Percentiles rank a stretch among this genome's conserved stretches.
phyloP scores from a whole-genome alignment of 2,113 vertebrate genomes.

The Pristiophorus japonicus region DNA sequence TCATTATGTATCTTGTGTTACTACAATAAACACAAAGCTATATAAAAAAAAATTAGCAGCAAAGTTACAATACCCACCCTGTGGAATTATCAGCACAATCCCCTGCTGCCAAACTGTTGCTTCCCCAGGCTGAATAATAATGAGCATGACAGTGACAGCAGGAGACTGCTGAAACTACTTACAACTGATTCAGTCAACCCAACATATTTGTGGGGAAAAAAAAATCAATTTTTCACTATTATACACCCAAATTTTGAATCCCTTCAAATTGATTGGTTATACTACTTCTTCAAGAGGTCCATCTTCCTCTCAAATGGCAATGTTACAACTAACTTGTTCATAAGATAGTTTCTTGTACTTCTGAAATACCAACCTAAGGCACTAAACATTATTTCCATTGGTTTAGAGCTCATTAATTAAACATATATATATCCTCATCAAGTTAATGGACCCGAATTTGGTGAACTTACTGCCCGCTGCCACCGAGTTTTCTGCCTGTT shows the following conservation, averaged over 20 bases:
- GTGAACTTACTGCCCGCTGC: no score
- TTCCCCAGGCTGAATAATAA: constrained; percentile 1
- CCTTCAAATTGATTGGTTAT: background rate
- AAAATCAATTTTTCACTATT: background rate
- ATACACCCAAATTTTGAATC: background rate
- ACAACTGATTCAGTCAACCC: background rate
- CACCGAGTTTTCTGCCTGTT: no score
- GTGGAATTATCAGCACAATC: background rate
- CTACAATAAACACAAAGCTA: background rate
- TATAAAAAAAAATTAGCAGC: background rate
- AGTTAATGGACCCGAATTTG: no score
- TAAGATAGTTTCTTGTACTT: no score
- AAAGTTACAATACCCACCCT: background rate
- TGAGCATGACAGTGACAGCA: background rate
- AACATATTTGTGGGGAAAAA: background rate
- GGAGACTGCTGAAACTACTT: background rate
- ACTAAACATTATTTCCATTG: no score
- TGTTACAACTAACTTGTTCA: no score
- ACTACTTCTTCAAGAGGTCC: no score
- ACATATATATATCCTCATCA: no score
- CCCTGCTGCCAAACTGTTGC: background rate
- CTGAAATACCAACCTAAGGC: no score
- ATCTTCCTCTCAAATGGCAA: no score
- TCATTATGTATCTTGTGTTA: background rate
- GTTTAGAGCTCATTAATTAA: no score